These are phyloP conservation scores for Solea senegalensis DNA, from an alignment of 2,113 vertebrate genomes.

Conservation along the genomic window DNA sequence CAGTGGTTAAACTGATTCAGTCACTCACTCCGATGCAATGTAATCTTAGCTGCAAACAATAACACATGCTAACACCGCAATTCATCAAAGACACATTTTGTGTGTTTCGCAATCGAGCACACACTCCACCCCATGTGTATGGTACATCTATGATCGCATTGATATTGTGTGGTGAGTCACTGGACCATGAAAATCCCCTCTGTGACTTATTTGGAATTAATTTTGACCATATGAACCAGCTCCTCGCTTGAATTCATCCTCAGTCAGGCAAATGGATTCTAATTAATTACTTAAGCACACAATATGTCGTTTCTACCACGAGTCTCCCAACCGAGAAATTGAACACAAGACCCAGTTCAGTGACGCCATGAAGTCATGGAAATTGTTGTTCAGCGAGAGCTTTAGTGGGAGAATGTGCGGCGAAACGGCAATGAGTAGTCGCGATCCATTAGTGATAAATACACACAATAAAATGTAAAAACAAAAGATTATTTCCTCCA, in stretches of 20 bases:
- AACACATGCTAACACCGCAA: slow-evolving; percentile 26
- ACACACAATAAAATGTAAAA: no score
- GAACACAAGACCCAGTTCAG: no score
- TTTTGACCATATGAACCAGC: slow-evolving; percentile 38
- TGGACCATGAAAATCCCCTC: slow-evolving; percentile 42
- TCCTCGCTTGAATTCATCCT: slow-evolving; percentile 29
- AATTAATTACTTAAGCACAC: slow-evolving; percentile 7
- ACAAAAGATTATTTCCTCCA: no score
- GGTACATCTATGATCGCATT: slow-evolving; percentile 19
- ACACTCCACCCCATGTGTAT: slow-evolving; percentile 2
- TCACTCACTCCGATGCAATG: slow-evolving; percentile 44
- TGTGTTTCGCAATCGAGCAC: slow-evolving; percentile 21
- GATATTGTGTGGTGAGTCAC: slow-evolving; percentile 48
- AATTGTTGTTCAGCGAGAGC: no score
- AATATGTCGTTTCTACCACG: no score
- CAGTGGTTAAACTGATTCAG: slow-evolving; percentile 41
- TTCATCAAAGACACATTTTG: slow-evolving; percentile 19
- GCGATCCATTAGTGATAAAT: no score
- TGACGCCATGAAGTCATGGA: no score
- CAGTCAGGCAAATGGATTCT: slow-evolving; percentile 36
- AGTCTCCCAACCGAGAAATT: no score
- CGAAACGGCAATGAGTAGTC: no score
- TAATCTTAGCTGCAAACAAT: slow-evolving; percentile 44
- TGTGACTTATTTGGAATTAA: slow-evolving; percentile 45
- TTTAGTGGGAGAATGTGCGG: no score